A percentile compares a stretch with the other conserved stretches of the same genome.
These are phyloP conservation scores for Peromyscus californicus DNA, from an alignment of 2,113 vertebrate genomes.

Conservation along the genomic window DNA sequence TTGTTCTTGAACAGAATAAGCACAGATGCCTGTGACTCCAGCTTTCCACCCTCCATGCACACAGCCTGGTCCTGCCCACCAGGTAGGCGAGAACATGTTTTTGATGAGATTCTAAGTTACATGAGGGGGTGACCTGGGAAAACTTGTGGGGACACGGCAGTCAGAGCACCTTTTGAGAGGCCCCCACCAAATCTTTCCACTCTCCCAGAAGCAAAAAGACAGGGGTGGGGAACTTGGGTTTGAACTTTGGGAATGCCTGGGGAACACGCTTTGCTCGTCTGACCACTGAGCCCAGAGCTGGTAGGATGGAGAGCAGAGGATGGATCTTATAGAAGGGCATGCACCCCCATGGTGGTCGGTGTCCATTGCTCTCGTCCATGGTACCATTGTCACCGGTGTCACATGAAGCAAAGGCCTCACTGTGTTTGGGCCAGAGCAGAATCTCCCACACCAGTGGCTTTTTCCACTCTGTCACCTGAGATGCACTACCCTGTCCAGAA, in stretches of 20 bases:
- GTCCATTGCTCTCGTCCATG: background rate
- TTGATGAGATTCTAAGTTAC: conserved; percentile 76
- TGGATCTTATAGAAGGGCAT: background rate
- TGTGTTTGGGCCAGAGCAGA: conserved; percentile 14
- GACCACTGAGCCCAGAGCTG: background rate
- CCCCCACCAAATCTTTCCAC: background rate
- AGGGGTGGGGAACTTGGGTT: background rate
- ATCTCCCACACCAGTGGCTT: background rate
- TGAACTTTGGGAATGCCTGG: background rate
- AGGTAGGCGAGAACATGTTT: conserved; percentile 71
- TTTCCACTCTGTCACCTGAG: conserved; percentile 67
- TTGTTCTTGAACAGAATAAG: conserved; percentile 36
- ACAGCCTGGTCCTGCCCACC: conserved; percentile 72
- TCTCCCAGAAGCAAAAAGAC: background rate
- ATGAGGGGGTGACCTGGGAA: background rate
- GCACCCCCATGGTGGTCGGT: background rate
- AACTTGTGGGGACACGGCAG: background rate
- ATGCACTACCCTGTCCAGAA: conserved; percentile 55
- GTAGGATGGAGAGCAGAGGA: background rate
- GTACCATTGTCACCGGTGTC: background rate
- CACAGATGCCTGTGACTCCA: conserved; percentile 64
- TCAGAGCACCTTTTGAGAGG: background rate
- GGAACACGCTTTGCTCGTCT: background rate
- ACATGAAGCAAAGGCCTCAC: background rate
- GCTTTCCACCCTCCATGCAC: background rate